These are phyloP conservation scores for Forbesichthys agassizii DNA, from an alignment of 2,113 vertebrate genomes.

Conservation along the genomic window DNA sequence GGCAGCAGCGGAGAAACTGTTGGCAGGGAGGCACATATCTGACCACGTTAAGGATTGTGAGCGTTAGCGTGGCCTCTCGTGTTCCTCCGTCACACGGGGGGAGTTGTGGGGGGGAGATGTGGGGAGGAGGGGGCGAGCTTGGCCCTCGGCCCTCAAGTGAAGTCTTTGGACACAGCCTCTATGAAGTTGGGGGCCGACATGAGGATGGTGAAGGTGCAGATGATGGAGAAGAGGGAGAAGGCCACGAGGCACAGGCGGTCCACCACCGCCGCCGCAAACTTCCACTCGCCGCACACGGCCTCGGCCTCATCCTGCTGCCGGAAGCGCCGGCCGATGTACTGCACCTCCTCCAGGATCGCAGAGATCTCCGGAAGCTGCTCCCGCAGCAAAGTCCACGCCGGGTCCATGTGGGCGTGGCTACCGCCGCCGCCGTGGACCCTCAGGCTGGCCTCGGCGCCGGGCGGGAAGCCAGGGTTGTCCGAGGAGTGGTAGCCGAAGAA, in stretches of 20 bases:
- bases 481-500: constrained; percentile 77
- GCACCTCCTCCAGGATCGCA: constrained; percentile 84
- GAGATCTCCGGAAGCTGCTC: constrained; percentile 78
- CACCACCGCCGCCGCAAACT: constrained; percentile 89
- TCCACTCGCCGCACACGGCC: constrained; percentile 88
- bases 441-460: constrained; percentile 72
- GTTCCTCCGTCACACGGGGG: background rate
- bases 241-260: constrained; percentile 89
- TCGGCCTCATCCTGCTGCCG: constrained; percentile 84
- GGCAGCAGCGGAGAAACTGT: too few species aligned
- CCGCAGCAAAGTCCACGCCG: constrained; percentile 65
- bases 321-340: constrained; percentile 84
- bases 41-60: constrained; percentile 14
- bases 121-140: background rate
- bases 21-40: constrained; percentile 35
- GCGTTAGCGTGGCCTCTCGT: background rate
- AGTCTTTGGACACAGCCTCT: constrained; percentile 90
- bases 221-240: constrained; percentile 89
- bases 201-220: constrained; percentile 89
- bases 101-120: background rate
- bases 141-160: constrained; percentile 69
- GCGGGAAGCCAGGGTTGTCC: constrained; percentile 77
- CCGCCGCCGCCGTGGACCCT: constrained; percentile 59
- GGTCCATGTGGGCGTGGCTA: constrained; percentile 68
- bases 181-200: constrained; percentile 91